A percentile compares a stretch with the other conserved stretches of the same genome.
Evolutionary conservation across 2,888 invertebrate species (phyloP).

Genomic region (Melinaea menophilus): DNA sequence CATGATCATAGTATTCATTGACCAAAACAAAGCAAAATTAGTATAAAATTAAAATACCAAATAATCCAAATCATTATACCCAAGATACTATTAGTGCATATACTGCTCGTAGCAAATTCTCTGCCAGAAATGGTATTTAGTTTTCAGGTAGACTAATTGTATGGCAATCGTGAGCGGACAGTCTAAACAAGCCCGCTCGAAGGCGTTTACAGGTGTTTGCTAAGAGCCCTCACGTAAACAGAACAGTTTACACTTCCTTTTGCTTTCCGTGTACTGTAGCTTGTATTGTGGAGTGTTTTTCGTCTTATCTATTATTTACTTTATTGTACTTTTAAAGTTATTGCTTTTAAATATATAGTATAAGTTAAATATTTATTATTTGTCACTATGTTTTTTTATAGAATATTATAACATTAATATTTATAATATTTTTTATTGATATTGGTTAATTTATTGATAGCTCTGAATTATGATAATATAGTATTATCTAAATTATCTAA

Average conservation of each 20-base stretch:
- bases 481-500: too few relatives aligned
- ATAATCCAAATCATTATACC: too few relatives aligned
- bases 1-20: too few relatives aligned
- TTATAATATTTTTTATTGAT: too few relatives aligned
- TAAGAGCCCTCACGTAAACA: conserved; percentile 72
- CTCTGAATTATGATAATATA: too few relatives aligned
- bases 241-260: conserved; percentile 59
- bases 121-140: conserved; percentile 34
- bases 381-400: too few relatives aligned
- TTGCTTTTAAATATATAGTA: too few relatives aligned
- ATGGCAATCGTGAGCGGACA: conserved; percentile 65
- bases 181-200: conserved; percentile 58
- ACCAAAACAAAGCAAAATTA: too few relatives aligned
- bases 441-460: too few relatives aligned
- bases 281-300: conserved; percentile 22
- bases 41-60: too few relatives aligned
- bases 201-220: conserved; percentile 69
- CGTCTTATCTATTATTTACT: background rate
- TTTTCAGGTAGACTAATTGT: conserved; percentile 67
- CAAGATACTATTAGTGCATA: background rate
- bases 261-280: conserved; percentile 36
- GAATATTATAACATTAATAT: too few relatives aligned
- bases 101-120: background rate
- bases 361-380: too few relatives aligned
- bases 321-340: background rate